Evolutionary conservation across 2,797 vertebrate genomes (phyloP).

Genomic region (Amphiprion clarkii): DNA sequence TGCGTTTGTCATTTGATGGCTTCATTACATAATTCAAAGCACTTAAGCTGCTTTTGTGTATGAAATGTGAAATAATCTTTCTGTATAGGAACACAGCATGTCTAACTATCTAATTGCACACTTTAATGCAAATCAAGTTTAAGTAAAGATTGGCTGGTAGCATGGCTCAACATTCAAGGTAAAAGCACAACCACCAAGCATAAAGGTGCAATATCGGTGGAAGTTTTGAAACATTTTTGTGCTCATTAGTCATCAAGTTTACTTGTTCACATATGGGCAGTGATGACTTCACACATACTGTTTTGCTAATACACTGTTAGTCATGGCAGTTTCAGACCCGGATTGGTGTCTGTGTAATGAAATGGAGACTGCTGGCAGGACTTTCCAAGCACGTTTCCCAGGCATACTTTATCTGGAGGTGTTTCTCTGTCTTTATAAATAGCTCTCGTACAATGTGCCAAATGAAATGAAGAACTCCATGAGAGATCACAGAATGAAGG

Average conservation of each 20-base stretch:
- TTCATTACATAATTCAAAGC: too few relatives aligned
- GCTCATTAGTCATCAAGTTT: conserved; percentile 53
- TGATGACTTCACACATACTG: conserved; percentile 50
- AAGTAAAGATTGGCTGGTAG: neutral
- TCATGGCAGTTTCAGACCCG: conserved; percentile 40
- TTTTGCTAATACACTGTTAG: conserved; percentile 43
- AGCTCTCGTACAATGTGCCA: conserved; percentile 20
- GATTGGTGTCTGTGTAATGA: conserved; percentile 31
- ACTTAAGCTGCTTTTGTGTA: too few relatives aligned
- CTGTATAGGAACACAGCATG: neutral
- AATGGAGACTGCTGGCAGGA: conserved; percentile 32
- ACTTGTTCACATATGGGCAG: conserved; percentile 48
- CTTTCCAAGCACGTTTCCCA: conserved; percentile 30
- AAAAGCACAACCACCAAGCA: conserved; percentile 1
- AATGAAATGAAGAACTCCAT: conserved; percentile 25
- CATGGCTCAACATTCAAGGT: neutral
- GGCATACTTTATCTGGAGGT: conserved; percentile 42
- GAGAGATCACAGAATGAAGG: conserved; percentile 2
- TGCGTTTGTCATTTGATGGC: too few relatives aligned
- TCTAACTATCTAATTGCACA: neutral
- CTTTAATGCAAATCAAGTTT: conserved; percentile 1
- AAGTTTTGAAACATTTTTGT: conserved; percentile 10
- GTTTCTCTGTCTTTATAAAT: conserved; percentile 52
- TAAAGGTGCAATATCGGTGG: conserved; percentile 8
- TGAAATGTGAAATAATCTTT: neutral